Conservation (phyloP, 1,140 invertebrate genomes). For the Glossosoma conforme region DNA sequence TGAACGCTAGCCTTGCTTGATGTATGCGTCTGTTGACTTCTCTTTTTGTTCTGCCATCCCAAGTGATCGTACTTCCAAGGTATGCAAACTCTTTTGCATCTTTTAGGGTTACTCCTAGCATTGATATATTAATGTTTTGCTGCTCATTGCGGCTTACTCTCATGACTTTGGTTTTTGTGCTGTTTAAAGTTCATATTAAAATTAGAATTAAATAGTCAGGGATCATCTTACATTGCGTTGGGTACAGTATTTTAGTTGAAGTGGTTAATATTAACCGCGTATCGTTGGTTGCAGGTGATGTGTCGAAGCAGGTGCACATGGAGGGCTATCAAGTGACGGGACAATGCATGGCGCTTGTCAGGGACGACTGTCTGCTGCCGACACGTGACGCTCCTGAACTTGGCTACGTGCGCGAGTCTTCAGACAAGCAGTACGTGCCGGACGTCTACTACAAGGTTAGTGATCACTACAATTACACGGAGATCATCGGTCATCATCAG, state of each 20-base stretch:
- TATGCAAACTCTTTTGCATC: too few relatives aligned
- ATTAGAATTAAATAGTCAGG: not conserved
- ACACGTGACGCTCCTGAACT: slow-evolving; percentile 96
- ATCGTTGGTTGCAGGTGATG: slow-evolving; percentile 64
- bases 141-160: too few relatives aligned
- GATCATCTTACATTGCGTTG: not conserved
- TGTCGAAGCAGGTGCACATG: slow-evolving; percentile 91
- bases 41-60: too few relatives aligned
- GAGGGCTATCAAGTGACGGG: slow-evolving; percentile 98
- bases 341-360: slow-evolving; percentile 95
- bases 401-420: slow-evolving; percentile 91
- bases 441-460: slow-evolving; percentile 98
- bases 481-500: too few relatives aligned
- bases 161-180: too few relatives aligned
- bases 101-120: too few relatives aligned
- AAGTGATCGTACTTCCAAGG: too few relatives aligned
- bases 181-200: not conserved
- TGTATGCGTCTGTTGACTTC: too few relatives aligned
- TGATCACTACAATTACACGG: too few relatives aligned
- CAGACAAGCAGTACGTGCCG: slow-evolving; percentile 93
- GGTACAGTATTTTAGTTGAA: not conserved
- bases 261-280: not conserved
- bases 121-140: too few relatives aligned
- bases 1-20: too few relatives aligned
- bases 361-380: slow-evolving; percentile 90